phyloP scores from a whole-genome alignment of 2,797 vertebrate genomes.

The Furcifer pardalis region DNA sequence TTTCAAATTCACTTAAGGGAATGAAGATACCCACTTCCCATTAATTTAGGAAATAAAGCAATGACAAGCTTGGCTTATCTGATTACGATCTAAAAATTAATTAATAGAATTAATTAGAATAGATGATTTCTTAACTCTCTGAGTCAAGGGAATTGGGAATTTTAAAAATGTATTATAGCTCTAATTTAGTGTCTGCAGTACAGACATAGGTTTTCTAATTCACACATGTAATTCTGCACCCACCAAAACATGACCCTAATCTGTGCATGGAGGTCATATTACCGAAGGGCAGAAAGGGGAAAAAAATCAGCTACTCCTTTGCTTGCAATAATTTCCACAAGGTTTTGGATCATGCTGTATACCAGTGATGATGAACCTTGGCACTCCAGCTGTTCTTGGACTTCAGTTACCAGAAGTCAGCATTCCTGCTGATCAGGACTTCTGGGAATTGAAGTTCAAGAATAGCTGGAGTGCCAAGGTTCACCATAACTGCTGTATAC shows the following conservation, averaged over 20 bases:
- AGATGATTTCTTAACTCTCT: conserved; percentile 1
- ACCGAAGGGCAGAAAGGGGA: background rate
- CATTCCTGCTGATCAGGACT: too few relatives aligned
- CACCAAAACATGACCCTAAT: background rate
- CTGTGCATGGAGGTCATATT: background rate
- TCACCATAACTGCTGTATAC: too few relatives aligned
- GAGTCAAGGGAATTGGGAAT: conserved; percentile 1
- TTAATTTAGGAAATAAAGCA: conserved; percentile 28
- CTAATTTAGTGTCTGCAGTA: background rate
- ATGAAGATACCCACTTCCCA: conserved; percentile 15
- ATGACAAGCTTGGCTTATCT: conserved; percentile 19
- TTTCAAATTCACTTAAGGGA: conserved; percentile 29
- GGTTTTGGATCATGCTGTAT: background rate
- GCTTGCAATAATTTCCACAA: background rate
- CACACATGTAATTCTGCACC: background rate
- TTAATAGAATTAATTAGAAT: conserved; percentile 37
- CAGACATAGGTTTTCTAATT: background rate
- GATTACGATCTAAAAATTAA: conserved; percentile 34
- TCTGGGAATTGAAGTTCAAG: too few relatives aligned
- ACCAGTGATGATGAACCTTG: too few relatives aligned
- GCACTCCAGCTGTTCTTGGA: too few relatives aligned
- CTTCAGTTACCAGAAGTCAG: too few relatives aligned
- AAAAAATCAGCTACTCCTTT: background rate
- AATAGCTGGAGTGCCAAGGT: too few relatives aligned
- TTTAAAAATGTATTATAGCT: background rate